phyloP scores from a whole-genome alignment of 2,888 invertebrate genomes.

The Aspidiotus rigidus region DNA sequence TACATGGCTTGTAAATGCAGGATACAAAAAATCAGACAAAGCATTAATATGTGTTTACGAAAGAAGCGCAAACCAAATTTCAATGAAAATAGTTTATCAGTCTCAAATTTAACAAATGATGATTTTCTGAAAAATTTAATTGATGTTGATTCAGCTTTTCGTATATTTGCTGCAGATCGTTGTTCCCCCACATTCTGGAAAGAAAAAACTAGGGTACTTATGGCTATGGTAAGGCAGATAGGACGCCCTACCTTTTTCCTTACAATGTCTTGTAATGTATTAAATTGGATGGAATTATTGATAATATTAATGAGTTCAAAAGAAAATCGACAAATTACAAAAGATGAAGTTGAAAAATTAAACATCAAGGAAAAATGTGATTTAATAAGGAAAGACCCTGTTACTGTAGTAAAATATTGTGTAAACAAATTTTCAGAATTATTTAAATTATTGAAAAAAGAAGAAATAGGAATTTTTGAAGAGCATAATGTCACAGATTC shows the following conservation, averaged over 20 bases:
- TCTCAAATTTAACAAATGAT: neutral
- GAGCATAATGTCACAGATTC: constrained; percentile 32
- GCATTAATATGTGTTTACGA: neutral
- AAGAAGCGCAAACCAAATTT: neutral
- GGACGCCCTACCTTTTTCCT: no score
- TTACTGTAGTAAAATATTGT: no score
- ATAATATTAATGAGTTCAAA: no score
- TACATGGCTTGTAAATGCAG: neutral
- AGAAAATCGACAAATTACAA: no score
- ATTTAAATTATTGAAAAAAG: constrained; percentile 23
- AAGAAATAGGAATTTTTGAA: constrained; percentile 32
- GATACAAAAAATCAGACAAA: neutral
- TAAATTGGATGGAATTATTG: no score
- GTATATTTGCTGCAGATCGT: neutral
- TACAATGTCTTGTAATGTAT: no score
- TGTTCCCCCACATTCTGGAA: neutral
- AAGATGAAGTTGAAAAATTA: no score
- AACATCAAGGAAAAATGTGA: no score
- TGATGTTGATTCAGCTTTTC: neutral
- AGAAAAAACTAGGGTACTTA: constrained; percentile 32
- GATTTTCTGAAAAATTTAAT: neutral
- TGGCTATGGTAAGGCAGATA: no score
- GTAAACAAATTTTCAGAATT: constrained; percentile 34
- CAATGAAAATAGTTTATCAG: neutral
- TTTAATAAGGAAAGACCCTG: no score